Base-by-base conservation (phyloP, 2,888 invertebrate genomes). In the Tetragnatha montana region DNA sequence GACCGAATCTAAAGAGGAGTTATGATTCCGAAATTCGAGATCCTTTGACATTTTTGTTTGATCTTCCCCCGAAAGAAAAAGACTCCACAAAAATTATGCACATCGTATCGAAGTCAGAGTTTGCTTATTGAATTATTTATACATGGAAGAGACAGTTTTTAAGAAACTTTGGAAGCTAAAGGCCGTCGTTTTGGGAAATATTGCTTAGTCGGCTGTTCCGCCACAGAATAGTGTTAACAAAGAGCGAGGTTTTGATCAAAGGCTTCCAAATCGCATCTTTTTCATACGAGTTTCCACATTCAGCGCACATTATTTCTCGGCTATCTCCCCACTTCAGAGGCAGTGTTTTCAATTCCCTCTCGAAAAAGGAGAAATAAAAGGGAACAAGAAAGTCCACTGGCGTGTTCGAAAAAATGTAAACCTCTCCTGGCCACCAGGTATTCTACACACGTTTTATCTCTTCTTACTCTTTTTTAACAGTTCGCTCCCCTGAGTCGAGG, bases 71-170 rank as follows among this genome's bases (percentile, higher is more conserved):
- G 71, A 49, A 78, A 71, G 78, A 85, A 84, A 85, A 78, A 71
- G 71, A 80, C 80, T 69, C 51, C 73, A 80, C 73, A 80, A 87
- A 82, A 82, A 81, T 81, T 82, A 87, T 71, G 81, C 78, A 87
- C 81, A 35, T 76, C 47, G 69, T 69, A 73, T 82, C 22, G 35
- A 82, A 76, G 75, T 82, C 49, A 50, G 75, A 76, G 87, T 87
- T 87, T 78, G 71, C 82, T 87, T 87, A 87, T 82, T 87, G 87
- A 87, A 87, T 87, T 82, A 87, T 87, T 87, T 87, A 87, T 87
- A 71, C 76, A 76, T 12, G 51, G 51, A 76, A 87, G 70, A 82
- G 35, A 35, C 60, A 60, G 17, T 87, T 87, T 87, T 87, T 82
- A n/a, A 22, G 22, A 51, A 81, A 81, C 8, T 71, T 35, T 69